Evolutionary conservation across 2,113 vertebrate species (phyloP), one percentile per base, ranked within the genome.

Genomic region (Bothrops jararaca): DNA sequence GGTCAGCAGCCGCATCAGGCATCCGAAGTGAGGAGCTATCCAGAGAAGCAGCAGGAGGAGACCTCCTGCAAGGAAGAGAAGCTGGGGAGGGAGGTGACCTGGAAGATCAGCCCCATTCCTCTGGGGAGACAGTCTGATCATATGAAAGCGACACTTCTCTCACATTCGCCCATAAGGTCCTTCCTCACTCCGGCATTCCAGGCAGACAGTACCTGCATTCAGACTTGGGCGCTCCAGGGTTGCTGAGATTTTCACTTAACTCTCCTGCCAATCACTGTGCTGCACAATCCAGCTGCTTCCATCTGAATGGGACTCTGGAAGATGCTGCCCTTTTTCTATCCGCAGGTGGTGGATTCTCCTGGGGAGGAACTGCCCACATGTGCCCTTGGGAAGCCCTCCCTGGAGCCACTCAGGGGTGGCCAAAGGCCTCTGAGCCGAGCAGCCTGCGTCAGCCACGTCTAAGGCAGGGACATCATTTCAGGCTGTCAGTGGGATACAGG

Each of bases 381-480:
- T 18, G n/a, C 5, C 69, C n/a, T 34, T 74, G 69, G n/a, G 69
- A 5, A 20, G 69, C n/a, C 13, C 13, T 74, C 13, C 12, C n/a
- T n/a, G n/a, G 64, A 0, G 2, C 64, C 64, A 74, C n/a, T 26
- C 3, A 64, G 26, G 24, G 58, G 3, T 10, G 9, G 0, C 3
- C 58, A 64, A 64, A 64, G 26, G 24, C 24, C 26, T 64, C 58
- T 12, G 3, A 0, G 10, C 9, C 1, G 9, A 60, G 24, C 1
- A 10, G 13, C n/a, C 5, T 74, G 64, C 0, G 5, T 2, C 64
- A 34, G n/a, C 29, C 12, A 4, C 0, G 1, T 13, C 64, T 1
- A 4, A 69, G 29, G 29, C 29, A n/a, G 64, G 64, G 64, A 5
- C 64, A 1, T 74, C n/a, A 20, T 20, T 34, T 34, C 15, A 74